Evolutionary conservation across 1,140 invertebrate species (phyloP), one percentile per base, ranked within the genome.

Genomic region (Pogonus chalceus): DNA sequence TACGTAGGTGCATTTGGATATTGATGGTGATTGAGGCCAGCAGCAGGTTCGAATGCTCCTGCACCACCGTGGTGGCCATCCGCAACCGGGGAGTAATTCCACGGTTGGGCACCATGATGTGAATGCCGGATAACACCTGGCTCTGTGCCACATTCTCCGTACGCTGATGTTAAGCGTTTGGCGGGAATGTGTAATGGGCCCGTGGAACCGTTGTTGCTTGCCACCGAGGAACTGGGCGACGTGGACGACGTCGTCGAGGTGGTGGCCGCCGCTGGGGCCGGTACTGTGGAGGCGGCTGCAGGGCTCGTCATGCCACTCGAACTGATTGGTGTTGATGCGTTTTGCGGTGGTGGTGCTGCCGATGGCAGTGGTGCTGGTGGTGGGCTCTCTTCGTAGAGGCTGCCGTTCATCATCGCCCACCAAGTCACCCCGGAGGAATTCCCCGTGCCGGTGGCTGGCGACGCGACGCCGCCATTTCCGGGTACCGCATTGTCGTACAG

Each of bases 131-230:
- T 88, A 62, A 88, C 85, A 49, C 72, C 70, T 10, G 79, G 73
- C 61, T 83, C 81, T 56, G 71, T 67, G 50, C 79, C 76, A 51
- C 80, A 78, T 21, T 75, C 79, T 69, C 83, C 82, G 23, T 71
- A 69, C 59, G 64, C 69, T 20, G 78, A 75, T 10, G 77, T 74
- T 56, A 83, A 69, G 57, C 88, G 75, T 67, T 90, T 90, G 58
- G 87, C 87, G 20, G 88, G 88, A 71, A 91, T 90, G 72, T 90
- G 88, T 1, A 90, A 73, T 2, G 88, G 85, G 12, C 81, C 80
- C 18, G 64, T 69, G 56, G 74, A 79, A 55, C 76, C 78, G 58
- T 78, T 77, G 68, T 80, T 80, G 66, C 73, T 76, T 51, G 78
- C 73, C 2, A 79, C 78, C 51, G 82, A 82, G 14, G 83, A 83